Conservation (phyloP, 1,140 invertebrate genomes). For the Hesperophylax magnus region DNA sequence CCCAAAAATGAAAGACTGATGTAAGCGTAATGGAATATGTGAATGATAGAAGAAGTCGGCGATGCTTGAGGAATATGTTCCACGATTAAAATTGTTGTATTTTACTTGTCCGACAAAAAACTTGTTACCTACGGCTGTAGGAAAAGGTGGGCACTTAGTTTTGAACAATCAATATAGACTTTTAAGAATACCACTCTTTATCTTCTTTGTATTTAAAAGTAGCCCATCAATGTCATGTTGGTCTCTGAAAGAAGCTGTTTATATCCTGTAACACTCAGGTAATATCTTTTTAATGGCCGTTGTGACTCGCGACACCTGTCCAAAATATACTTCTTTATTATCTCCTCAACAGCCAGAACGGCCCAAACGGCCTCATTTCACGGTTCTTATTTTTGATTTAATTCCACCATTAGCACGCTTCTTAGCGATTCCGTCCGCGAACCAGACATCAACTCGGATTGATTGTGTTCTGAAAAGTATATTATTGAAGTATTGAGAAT, state of each 20-base stretch:
- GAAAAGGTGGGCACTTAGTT: too few species aligned
- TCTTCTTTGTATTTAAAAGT: too few species aligned
- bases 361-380: not conserved
- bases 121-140: too few species aligned
- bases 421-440: slow-evolving; percentile 9
- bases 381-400: not conserved
- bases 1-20: too few species aligned
- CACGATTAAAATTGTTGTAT: too few species aligned
- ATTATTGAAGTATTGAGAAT: not conserved
- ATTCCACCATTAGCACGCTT: slow-evolving; percentile 23
- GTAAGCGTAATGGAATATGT: too few species aligned
- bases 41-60: too few species aligned
- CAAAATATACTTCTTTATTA: not conserved
- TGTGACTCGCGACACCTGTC: not conserved
- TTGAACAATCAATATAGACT: too few species aligned
- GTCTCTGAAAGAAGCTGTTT: too few species aligned
- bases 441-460: not conserved
- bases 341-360: not conserved
- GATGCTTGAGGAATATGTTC: too few species aligned
- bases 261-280: not conserved
- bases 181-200: too few species aligned
- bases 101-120: not conserved
- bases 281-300: not conserved
- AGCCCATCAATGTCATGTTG: too few species aligned
- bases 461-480: slow-evolving; percentile 5